These are phyloP conservation scores for Unio pictorum DNA, from an alignment of 2,888 invertebrate genomes.

Conservation along the genomic window DNA sequence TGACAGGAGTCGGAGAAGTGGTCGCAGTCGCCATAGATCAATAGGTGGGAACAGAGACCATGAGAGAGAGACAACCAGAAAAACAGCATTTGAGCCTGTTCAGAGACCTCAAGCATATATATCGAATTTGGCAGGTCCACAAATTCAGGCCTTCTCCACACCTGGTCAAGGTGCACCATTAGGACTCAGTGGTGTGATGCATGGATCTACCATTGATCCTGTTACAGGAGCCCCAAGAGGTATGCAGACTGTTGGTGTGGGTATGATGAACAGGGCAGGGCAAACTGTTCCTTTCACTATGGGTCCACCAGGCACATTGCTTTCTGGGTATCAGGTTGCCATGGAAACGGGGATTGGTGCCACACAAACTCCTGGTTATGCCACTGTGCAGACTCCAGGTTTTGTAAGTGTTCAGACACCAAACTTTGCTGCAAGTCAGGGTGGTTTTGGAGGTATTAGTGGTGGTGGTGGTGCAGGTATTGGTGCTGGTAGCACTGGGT, in stretches of 20 bases:
- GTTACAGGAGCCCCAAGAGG: not conserved
- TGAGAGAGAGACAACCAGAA: conserved; percentile 20
- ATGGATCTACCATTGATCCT: not conserved
- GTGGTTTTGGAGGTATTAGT: conserved; percentile 14
- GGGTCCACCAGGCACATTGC: conserved; percentile 15
- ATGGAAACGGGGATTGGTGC: conserved; percentile 15
- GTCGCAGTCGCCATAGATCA: conserved; percentile 23
- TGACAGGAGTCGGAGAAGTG: conserved; percentile 28
- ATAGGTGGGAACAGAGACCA: conserved; percentile 17
- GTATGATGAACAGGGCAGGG: conserved; percentile 8
- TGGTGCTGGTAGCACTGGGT: conserved; percentile 9
- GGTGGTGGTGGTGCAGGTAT: conserved; percentile 1
- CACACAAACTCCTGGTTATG: conserved; percentile 35
- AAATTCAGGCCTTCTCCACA: conserved; percentile 21
- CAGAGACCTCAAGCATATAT: conserved; percentile 44
- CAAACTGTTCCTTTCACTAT: conserved; percentile 3
- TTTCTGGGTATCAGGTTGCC: conserved; percentile 26
- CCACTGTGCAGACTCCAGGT: conserved; percentile 22
- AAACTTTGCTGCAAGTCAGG: conserved; percentile 6
- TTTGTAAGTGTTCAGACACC: not conserved
- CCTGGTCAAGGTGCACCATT: conserved; percentile 14
- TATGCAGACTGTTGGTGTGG: conserved; percentile 7
- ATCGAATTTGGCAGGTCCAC: conserved; percentile 34
- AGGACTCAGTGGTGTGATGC: conserved; percentile 1
- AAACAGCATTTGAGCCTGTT: conserved; percentile 56